These are phyloP conservation scores for Cuniculus paca DNA, from an alignment of 2,797 vertebrate genomes.

Conservation along the genomic window DNA sequence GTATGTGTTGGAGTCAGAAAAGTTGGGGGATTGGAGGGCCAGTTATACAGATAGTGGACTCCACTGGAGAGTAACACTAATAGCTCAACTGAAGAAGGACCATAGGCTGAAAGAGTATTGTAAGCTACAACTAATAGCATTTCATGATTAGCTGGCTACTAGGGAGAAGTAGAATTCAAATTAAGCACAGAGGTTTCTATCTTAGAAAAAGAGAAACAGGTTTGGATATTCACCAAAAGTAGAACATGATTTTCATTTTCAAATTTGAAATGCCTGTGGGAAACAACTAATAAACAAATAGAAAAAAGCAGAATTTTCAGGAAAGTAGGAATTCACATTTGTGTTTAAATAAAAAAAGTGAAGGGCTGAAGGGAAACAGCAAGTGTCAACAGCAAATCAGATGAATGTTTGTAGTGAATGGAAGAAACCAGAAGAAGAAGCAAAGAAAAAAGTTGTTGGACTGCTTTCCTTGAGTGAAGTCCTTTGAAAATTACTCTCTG, in stretches of 20 bases:
- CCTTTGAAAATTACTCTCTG: not conserved
- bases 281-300: not conserved
- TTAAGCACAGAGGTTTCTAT: not conserved
- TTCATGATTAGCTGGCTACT: not conserved
- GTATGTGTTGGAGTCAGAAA: not conserved
- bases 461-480: not conserved
- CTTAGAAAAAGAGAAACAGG: not conserved
- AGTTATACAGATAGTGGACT: not conserved
- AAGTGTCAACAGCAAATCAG: not conserved
- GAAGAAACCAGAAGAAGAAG: not conserved
- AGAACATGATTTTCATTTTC: not conserved
- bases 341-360: not conserved
- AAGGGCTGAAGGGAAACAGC: not conserved
- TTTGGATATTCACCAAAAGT: not conserved
- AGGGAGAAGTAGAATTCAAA: not conserved
- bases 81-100: not conserved
- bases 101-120: not conserved
- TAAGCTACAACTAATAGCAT: not conserved
- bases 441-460: not conserved
- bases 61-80: not conserved
- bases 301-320: not conserved
- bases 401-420: not conserved
- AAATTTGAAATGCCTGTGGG: not conserved
- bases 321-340: not conserved
- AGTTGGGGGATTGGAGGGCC: not conserved